Conservation (phyloP, 2,797 vertebrate genomes). For the Denticeps clupeoides region DNA sequence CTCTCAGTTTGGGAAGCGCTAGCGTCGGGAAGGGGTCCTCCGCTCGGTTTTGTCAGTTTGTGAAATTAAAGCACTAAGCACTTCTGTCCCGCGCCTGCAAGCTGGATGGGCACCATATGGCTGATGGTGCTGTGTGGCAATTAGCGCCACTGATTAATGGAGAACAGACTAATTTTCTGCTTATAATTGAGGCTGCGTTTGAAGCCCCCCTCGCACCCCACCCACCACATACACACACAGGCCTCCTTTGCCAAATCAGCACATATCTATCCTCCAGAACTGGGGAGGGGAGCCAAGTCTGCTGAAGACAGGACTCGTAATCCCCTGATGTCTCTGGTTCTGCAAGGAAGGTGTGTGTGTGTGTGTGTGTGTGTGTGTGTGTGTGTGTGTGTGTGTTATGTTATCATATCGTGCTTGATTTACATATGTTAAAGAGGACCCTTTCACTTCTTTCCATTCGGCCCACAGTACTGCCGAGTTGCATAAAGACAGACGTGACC, state of each 20-base stretch:
- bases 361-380: conserved; percentile 20
- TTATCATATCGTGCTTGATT: no score
- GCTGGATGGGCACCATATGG: conserved; percentile 96
- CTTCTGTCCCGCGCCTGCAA: conserved; percentile 74
- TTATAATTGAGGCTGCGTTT: conserved; percentile 80
- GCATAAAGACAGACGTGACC: no score
- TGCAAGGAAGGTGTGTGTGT: conserved; percentile 10
- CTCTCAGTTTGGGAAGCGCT: neutral
- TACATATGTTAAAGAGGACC: no score
- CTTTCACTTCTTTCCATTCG: no score
- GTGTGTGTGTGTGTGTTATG: conserved; percentile 24
- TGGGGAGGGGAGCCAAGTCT: neutral
- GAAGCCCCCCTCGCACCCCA: conserved; percentile 52
- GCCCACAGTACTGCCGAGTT: no score
- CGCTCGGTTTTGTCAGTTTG: conserved; percentile 12
- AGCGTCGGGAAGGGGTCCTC: conserved; percentile 36
- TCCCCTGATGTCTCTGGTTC: neutral
- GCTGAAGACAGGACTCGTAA: no score
- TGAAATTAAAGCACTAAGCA: conserved; percentile 59
- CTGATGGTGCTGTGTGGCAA: conserved; percentile 91
- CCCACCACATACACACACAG: conserved; percentile 51
- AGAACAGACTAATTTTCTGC: conserved; percentile 87
- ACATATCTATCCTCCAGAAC: conserved; percentile 56
- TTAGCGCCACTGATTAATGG: conserved; percentile 97
- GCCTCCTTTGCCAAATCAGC: conserved; percentile 72